phyloP scores from a whole-genome alignment of 2,797 vertebrate species.

The Morelia viridis region DNA sequence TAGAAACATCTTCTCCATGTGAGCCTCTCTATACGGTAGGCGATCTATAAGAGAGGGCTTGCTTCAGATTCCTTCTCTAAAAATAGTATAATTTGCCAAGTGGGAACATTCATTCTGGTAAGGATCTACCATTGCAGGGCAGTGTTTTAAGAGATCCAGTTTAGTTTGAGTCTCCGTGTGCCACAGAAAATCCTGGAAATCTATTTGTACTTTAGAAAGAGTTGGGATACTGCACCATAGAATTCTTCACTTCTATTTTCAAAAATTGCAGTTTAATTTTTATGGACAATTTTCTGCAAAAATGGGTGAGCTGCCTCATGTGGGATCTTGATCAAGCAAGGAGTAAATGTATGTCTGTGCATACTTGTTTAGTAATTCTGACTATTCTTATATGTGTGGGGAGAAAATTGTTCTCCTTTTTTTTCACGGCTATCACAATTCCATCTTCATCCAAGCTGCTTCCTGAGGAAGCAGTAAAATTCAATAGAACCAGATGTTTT shows the following conservation, averaged over 20 bases:
- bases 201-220: not conserved
- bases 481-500: slow-evolving; percentile 31
- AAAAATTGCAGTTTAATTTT: not conserved
- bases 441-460: slow-evolving; percentile 22
- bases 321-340: not conserved
- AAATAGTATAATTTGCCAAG: not conserved
- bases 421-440: slow-evolving; percentile 17
- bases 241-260: not conserved
- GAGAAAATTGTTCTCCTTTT: slow-evolving; percentile 13
- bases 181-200: not conserved
- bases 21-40: not conserved
- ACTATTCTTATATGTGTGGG: not conserved
- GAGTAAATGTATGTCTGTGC: not conserved
- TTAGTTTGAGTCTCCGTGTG: not conserved
- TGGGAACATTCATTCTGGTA: not conserved
- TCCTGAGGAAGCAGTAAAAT: slow-evolving; percentile 26
- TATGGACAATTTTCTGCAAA: not conserved
- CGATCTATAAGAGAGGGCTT: not conserved
- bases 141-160: not conserved
- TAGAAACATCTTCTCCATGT: not conserved
- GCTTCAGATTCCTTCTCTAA: not conserved
- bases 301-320: not conserved
- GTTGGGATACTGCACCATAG: not conserved
- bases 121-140: not conserved
- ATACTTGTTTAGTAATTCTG: slow-evolving; percentile 2